Percentiles rank a stretch among this genome's conserved stretches.
These are phyloP conservation scores for Ennomos erosarius DNA, from an alignment of 2,888 invertebrate species.

Conservation along the genomic window DNA sequence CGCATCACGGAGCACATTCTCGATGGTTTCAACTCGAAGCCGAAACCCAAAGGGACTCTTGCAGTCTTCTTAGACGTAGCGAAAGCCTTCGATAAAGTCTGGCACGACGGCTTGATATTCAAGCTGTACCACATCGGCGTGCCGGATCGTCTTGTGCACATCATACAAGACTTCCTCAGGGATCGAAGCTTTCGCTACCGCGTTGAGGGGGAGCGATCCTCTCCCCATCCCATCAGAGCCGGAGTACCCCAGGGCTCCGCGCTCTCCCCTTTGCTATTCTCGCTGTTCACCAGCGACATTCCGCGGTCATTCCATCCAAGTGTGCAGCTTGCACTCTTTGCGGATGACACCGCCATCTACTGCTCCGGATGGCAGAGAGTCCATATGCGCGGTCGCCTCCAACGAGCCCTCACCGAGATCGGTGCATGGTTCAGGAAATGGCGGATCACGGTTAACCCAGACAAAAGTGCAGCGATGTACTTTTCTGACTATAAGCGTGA, in stretches of 20 bases:
- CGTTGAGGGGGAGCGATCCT: too few species aligned
- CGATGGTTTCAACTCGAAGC: not conserved
- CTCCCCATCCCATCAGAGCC: not conserved
- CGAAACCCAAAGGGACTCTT: not conserved
- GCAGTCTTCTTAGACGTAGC: not conserved
- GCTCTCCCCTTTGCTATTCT: not conserved
- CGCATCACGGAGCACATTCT: slow-evolving; percentile 29
- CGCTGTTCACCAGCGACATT: not conserved
- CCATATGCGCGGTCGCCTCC: not conserved
- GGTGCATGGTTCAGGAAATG: not conserved
- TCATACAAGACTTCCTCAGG: too few species aligned
- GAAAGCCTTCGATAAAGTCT: not conserved
- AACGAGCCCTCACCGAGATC: not conserved
- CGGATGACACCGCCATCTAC: too few species aligned
- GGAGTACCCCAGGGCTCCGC: not conserved
- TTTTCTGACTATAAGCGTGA: too few species aligned
- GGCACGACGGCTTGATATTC: too few species aligned
- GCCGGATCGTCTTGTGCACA: too few species aligned
- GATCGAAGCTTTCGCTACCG: too few species aligned
- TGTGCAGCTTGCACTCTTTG: too few species aligned
- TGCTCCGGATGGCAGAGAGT: not conserved
- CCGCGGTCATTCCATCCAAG: not conserved
- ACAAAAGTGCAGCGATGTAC: not conserved
- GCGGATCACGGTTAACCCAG: not conserved
- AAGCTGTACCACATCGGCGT: too few species aligned